Percentiles rank a stretch among this genome's conserved stretches.
Conservation (phyloP, 2,888 invertebrate genomes). For the Trichopoda pennipes region DNA sequence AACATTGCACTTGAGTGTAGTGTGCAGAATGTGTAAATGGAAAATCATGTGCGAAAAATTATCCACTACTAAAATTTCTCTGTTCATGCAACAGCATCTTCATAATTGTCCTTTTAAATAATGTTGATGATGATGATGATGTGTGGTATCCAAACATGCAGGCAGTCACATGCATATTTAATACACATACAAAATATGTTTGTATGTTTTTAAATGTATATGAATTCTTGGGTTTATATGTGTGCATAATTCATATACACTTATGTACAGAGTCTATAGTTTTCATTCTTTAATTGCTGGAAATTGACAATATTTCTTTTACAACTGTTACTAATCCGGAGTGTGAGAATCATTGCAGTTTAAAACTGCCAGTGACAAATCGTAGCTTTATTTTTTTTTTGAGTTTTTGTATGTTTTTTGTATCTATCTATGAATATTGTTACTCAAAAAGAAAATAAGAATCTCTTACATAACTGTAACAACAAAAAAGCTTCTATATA, state of each 20-base stretch:
- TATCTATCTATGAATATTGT: too few species aligned
- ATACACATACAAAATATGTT: too few species aligned
- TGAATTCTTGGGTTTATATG: too few species aligned
- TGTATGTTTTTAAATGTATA: too few species aligned
- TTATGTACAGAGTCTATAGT: conserved; percentile 1
- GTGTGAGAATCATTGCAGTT: conserved; percentile 22
- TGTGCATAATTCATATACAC: neutral
- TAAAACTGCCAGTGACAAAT: neutral
- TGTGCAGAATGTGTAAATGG: conserved; percentile 9
- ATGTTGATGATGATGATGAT: neutral
- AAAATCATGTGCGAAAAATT: conserved; percentile 41
- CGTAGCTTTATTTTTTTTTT: too few species aligned
- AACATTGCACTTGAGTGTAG: neutral
- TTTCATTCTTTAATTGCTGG: conserved; percentile 54
- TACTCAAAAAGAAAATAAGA: too few species aligned
- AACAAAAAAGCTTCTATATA: too few species aligned
- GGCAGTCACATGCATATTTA: too few species aligned
- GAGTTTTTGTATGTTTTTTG: too few species aligned
- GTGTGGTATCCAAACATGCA: neutral
- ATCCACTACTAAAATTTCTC: conserved; percentile 1
- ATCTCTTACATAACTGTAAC: too few species aligned
- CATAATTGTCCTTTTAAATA: too few species aligned
- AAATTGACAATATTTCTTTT: conserved; percentile 48
- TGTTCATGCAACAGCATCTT: conserved; percentile 8
- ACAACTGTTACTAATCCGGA: neutral